These are phyloP conservation scores for Gandaritis pyraliata DNA, from an alignment of 2,888 invertebrate genomes.

Conservation along the genomic window DNA sequence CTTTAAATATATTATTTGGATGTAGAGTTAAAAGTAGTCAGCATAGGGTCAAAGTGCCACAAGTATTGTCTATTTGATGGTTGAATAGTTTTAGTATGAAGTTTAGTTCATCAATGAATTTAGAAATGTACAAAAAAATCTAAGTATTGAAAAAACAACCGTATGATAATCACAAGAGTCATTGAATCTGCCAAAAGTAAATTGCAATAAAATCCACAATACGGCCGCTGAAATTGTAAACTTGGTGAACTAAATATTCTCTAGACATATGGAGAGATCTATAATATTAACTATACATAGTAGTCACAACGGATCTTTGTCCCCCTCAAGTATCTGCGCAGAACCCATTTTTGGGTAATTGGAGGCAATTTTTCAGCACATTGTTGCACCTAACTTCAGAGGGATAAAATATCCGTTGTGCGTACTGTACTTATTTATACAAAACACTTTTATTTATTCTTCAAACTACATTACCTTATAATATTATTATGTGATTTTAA, in stretches of 20 bases:
- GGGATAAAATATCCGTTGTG: too few species aligned
- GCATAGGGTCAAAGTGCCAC: constrained; percentile 29
- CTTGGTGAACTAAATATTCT: constrained; percentile 19
- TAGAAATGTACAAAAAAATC: not conserved
- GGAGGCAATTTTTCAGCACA: too few species aligned
- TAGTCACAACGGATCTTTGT: too few species aligned
- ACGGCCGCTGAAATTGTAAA: too few species aligned
- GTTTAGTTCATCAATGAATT: constrained; percentile 14
- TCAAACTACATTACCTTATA: constrained; percentile 22
- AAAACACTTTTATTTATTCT: constrained; percentile 20
- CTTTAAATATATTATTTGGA: constrained; percentile 15
- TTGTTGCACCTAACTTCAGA: too few species aligned
- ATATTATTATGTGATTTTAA: constrained; percentile 22
- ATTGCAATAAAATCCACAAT: too few species aligned
- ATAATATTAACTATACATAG: constrained; percentile 16
- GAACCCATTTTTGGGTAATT: too few species aligned
- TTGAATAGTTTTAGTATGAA: constrained; percentile 12
- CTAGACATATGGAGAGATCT: constrained; percentile 10
- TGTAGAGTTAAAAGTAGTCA: constrained; percentile 22
- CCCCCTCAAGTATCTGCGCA: too few species aligned
- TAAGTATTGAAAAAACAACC: too few species aligned
- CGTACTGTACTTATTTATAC: constrained; percentile 15
- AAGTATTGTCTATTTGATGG: constrained; percentile 26
- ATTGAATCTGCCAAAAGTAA: too few species aligned
- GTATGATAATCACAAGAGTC: too few species aligned